Percentiles rank a stretch among this genome's conserved stretches.
phyloP scores from a whole-genome alignment of 2,797 vertebrate species.

The Huso huso region DNA sequence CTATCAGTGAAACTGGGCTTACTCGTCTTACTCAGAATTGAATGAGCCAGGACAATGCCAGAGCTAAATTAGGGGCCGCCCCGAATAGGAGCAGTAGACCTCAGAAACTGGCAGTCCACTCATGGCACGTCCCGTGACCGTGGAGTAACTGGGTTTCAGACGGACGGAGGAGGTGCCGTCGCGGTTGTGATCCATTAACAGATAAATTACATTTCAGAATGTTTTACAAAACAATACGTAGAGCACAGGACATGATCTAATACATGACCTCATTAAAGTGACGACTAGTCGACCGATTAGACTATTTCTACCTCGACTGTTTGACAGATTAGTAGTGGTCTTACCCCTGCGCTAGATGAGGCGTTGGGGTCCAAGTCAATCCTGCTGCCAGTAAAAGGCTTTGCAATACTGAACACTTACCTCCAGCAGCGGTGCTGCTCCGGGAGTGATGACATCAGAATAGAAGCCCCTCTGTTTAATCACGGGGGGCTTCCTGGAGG shows the following conservation, averaged over 20 bases:
- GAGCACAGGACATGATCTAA: not conserved
- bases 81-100: not conserved
- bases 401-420: slow-evolving; percentile 40
- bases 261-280: not conserved
- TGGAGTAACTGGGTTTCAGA: not conserved
- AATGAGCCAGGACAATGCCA: not conserved
- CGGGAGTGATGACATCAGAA: slow-evolving; percentile 49
- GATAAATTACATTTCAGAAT: not conserved
- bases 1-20: not conserved
- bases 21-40: not conserved
- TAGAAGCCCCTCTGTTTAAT: slow-evolving; percentile 50
- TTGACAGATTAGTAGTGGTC: not conserved
- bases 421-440: slow-evolving; percentile 32
- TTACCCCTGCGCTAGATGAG: not conserved
- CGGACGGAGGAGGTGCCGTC: too few relatives aligned
- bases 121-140: not conserved
- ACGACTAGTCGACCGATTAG: not conserved
- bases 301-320: not conserved
- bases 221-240: not conserved
- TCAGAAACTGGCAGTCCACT: not conserved
- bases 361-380: too few relatives aligned
- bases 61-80: too few relatives aligned
- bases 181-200: too few relatives aligned
- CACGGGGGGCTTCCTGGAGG: slow-evolving; percentile 32
- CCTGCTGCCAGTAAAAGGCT: not conserved